These are phyloP conservation scores for Prietella phreatophila DNA, from an alignment of 2,113 vertebrate species.

Conservation along the genomic window DNA sequence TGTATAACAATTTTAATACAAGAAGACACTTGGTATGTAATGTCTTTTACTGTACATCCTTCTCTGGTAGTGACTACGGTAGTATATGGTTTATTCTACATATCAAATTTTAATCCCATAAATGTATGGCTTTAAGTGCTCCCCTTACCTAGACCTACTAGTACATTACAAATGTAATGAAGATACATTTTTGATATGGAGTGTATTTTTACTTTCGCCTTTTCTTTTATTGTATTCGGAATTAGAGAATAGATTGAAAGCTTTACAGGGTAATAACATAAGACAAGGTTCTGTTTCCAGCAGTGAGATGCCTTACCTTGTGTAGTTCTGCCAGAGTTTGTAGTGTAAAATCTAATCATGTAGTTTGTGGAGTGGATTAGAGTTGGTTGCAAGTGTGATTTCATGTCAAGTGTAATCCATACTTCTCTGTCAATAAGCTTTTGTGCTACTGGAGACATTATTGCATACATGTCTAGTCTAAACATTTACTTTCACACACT, in stretches of 20 bases:
- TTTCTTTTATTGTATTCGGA: not conserved
- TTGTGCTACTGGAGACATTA: not conserved
- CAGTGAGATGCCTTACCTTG: not conserved
- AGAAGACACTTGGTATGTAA: not conserved
- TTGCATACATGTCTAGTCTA: not conserved
- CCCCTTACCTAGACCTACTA: not conserved
- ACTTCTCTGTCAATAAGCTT: not conserved
- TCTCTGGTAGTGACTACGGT: not conserved
- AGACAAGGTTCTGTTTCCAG: not conserved
- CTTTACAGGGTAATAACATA: not conserved
- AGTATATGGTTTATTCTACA: not conserved
- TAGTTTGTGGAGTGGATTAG: not conserved
- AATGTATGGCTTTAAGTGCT: not conserved
- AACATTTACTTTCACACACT: not conserved
- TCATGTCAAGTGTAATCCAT: not conserved
- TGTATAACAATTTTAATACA: not conserved
- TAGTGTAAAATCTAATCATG: slow-evolving; percentile 4
- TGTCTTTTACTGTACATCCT: not conserved
- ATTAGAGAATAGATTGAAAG: not conserved
- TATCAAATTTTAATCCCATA: not conserved
- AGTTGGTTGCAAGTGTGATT: not conserved
- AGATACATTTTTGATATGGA: not conserved
- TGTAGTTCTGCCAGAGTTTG: not conserved
- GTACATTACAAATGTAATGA: not conserved
- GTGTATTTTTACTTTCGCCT: not conserved